Conservation (phyloP, 2,888 invertebrate species). For the Epirrita christyi region DNA sequence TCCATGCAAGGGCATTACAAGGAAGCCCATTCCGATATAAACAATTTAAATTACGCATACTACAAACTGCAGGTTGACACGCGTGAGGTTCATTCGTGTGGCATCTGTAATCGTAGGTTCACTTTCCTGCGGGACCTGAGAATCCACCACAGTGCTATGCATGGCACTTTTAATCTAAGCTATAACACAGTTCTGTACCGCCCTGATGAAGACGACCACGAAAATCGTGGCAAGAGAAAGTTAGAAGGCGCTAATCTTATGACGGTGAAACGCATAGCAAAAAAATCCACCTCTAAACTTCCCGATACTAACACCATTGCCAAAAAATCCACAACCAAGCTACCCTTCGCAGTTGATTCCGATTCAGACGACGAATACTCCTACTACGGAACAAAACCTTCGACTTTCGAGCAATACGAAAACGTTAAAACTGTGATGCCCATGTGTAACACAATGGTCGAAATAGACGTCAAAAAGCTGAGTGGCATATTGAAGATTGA, state of each 20-base stretch:
- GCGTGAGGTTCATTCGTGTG: conserved; percentile 48
- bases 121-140: conserved; percentile 50
- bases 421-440: conserved; percentile 81
- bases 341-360: conserved; percentile 47
- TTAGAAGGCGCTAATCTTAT: conserved; percentile 18
- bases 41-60: conserved; percentile 54
- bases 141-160: conserved; percentile 51
- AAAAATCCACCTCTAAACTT: conserved; percentile 66
- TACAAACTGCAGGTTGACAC: conserved; percentile 50
- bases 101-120: conserved; percentile 52
- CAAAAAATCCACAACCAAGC: conserved; percentile 81
- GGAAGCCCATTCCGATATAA: conserved; percentile 45
- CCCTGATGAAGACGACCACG: conserved; percentile 30
- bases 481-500: conserved; percentile 80
- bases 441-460: conserved; percentile 76
- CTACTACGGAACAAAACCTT: conserved; percentile 76
- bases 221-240: conserved; percentile 32
- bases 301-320: conserved; percentile 55
- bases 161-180: conserved; percentile 43
- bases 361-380: conserved; percentile 59
- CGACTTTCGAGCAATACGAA: conserved; percentile 60
- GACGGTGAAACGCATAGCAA: conserved; percentile 51
- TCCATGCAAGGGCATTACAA: conserved; percentile 66
- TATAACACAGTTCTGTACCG: conserved; percentile 41
- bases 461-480: conserved; percentile 75